Evolutionary conservation across 2,888 invertebrate genomes (phyloP), one percentile per base, ranked within the genome.

Genomic region (Hyppa rectilinea): DNA sequence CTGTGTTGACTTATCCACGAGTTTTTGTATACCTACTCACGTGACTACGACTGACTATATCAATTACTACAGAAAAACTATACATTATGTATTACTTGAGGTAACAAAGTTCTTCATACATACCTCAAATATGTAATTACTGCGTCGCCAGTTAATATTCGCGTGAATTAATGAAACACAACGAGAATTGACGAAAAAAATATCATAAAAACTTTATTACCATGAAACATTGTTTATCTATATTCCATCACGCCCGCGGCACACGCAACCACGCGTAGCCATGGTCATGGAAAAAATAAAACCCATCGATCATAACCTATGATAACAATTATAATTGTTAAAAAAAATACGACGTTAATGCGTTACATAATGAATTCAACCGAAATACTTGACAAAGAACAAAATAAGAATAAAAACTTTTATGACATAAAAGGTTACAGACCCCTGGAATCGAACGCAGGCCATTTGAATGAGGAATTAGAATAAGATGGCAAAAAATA

Each of bases 401-500:
- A 77, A 85, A 78, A 56, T 26, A 71, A 66, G 77, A 79, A 59
- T 23, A 67, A 62, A 72, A 82, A 56, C 34, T 23, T 50, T 64
- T 78, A 70, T 84, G 71, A 86, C 81, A 84, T 80, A 87, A 92
- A 93, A 93, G 92, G 93, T 94, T 94, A 89, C 87, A 88, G 86
- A 86, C 92, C 92, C 87, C 94, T 94, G 94, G 90, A 92, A 92
- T 94, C 92, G 93, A 93, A 94, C 92, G 90, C 75, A 69, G 66
- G 71, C 91, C 89, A 93, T 95, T 95, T 95, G 92, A 95, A 95
- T 95, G 92, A 92, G 90, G 92, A 94, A 95, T 95, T 95, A 95
- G 95, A 95, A 95, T 95, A 94, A 93, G 91, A 93, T 92, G 87
- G 95, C 92, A 95, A 96, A 95, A 95, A 95, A 95, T 93, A 94